These are phyloP conservation scores for Eupsilia transversa DNA, from an alignment of 2,888 invertebrate genomes.

Conservation along the genomic window DNA sequence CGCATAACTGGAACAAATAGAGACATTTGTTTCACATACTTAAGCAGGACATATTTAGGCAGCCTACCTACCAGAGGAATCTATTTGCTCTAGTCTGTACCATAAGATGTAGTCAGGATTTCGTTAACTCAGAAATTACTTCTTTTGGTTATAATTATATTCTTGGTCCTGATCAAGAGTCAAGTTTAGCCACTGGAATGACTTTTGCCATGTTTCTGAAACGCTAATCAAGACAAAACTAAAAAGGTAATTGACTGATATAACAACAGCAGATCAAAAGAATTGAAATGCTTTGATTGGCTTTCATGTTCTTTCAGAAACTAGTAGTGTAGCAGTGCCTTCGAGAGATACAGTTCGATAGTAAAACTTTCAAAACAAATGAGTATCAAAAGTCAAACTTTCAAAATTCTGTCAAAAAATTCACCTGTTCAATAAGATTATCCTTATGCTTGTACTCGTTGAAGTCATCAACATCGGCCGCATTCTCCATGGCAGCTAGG, in stretches of 20 bases:
- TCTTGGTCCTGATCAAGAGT: no score
- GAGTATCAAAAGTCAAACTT: not conserved
- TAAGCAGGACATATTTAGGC: no score
- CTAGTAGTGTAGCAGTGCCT: not conserved
- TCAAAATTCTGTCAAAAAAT: not conserved
- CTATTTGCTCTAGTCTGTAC: not conserved
- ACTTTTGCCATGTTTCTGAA: not conserved
- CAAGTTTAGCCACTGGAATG: not conserved
- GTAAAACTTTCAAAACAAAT: conserved; percentile 46
- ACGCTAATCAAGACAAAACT: not conserved
- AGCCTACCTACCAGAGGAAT: not conserved
- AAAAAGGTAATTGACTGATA: not conserved
- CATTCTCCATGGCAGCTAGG: conserved; percentile 94
- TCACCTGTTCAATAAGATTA: conserved; percentile 95
- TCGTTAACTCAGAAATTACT: no score
- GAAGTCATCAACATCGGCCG: conserved; percentile 94
- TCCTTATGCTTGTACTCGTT: conserved; percentile 96
- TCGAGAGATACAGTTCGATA: not conserved
- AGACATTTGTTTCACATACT: not conserved
- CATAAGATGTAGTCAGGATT: not conserved
- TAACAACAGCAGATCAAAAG: not conserved
- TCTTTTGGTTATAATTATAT: no score
- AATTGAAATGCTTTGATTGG: not conserved
- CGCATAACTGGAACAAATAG: conserved; percentile 91
- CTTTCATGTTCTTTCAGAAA: not conserved